Conservation (phyloP, 2,888 invertebrate genomes). For the Leptodirus hochenwartii region DNA sequence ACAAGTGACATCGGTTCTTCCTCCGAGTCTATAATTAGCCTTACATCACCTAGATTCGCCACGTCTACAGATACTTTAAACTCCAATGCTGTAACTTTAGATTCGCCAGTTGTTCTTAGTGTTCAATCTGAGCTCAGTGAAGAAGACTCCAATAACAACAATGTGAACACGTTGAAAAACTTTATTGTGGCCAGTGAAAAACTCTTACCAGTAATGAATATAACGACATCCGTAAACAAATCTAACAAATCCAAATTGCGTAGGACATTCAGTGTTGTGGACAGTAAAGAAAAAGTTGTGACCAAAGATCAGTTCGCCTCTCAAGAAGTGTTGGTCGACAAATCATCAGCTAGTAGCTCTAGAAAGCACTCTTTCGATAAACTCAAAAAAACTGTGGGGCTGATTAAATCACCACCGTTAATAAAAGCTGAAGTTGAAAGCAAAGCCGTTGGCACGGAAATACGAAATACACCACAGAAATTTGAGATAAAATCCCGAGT, state of each 20-base stretch:
- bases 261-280: conserved; percentile 21
- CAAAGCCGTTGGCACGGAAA: conserved; percentile 1
- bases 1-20: too few relatives aligned
- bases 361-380: conserved; percentile 18
- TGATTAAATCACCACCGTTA: conserved; percentile 10
- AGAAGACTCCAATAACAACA: too few relatives aligned
- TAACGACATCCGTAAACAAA: conserved; percentile 18
- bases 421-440: conserved; percentile 9
- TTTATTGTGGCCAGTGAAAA: too few relatives aligned
- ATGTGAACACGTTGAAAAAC: too few relatives aligned
- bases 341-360: conserved; percentile 20
- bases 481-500: conserved; percentile 16
- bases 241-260: conserved; percentile 17
- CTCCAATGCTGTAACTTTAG: too few relatives aligned
- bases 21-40: too few relatives aligned
- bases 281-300: conserved; percentile 16
- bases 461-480: too few relatives aligned
- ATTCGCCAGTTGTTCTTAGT: too few relatives aligned
- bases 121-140: too few relatives aligned
- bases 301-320: conserved; percentile 16
- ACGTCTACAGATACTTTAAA: too few relatives aligned
- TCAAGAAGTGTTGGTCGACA: conserved; percentile 15
- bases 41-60: too few relatives aligned
- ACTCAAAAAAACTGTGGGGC: conserved; percentile 10
- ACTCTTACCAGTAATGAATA: conserved; percentile 23